These are phyloP conservation scores for Aramus guarauna DNA, from an alignment of 2,113 vertebrate species.

Conservation along the genomic window DNA sequence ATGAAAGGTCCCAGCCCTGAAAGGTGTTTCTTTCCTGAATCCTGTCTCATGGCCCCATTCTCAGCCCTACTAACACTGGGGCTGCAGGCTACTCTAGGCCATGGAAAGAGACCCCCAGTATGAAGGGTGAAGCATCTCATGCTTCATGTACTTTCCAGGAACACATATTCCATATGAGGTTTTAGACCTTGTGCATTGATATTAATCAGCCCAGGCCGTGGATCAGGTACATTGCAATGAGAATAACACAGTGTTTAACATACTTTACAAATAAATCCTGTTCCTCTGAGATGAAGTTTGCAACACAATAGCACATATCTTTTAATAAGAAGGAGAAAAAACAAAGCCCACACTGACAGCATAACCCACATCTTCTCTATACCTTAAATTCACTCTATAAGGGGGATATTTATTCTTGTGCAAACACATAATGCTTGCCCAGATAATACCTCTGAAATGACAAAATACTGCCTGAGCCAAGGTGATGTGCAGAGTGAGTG, in stretches of 20 bases:
- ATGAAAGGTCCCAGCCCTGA: no score
- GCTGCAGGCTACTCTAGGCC: no score
- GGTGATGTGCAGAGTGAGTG: neutral
- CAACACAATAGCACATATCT: neutral
- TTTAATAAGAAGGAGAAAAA: neutral
- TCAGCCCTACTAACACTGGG: no score
- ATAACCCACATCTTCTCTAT: neutral
- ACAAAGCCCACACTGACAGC: neutral
- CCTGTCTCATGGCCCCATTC: no score
- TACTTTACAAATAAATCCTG: neutral
- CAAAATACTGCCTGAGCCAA: neutral
- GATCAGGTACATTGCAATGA: neutral
- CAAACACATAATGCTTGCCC: neutral
- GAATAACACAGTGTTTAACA: neutral
- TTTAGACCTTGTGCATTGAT: neutral
- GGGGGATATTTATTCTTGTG: neutral
- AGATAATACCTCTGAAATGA: neutral
- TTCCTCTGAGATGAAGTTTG: neutral
- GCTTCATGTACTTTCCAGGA: neutral
- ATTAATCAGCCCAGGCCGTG: neutral
- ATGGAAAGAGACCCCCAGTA: neutral
- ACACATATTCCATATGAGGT: neutral
- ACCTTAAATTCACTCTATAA: neutral
- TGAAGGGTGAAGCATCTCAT: neutral
- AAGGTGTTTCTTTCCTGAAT: no score